Percentiles rank a stretch among this genome's conserved stretches.
These are phyloP conservation scores for Coregonus ussuriensis DNA, from an alignment of 2,797 vertebrate genomes.

Conservation along the genomic window DNA sequence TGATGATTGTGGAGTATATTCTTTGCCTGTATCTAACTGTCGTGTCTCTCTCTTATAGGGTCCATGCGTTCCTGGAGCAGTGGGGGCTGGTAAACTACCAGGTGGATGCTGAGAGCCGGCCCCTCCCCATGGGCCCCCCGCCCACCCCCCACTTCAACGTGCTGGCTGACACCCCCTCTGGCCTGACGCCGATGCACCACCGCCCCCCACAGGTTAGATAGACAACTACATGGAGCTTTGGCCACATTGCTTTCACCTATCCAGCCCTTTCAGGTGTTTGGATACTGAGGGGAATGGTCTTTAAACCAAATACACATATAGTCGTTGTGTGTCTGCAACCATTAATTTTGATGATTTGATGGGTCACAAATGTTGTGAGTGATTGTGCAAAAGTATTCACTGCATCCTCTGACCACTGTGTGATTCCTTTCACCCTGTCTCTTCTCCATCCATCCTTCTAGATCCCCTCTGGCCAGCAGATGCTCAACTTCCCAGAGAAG, in stretches of 20 bases:
- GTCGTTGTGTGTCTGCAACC: too few relatives aligned
- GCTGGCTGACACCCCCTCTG: constrained; percentile 92
- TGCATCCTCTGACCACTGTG: neutral
- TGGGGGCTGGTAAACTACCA: constrained; percentile 99
- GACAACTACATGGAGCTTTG: neutral
- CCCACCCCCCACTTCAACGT: constrained; percentile 97
- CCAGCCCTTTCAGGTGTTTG: neutral
- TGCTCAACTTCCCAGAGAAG: constrained; percentile 92
- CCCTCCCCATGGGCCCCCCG: constrained; percentile 94
- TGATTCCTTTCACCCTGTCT: neutral
- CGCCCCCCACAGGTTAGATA: constrained; percentile 86
- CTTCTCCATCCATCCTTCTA: constrained; percentile 43
- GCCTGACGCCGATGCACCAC: constrained; percentile 92
- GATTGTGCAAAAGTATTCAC: neutral
- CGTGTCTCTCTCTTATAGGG: constrained; percentile 67
- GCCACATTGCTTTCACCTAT: neutral
- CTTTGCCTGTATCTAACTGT: neutral
- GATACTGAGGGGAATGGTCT: neutral
- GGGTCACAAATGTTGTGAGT: neutral
- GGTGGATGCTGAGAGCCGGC: constrained; percentile 93
- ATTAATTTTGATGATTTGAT: neutral
- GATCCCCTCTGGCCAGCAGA: constrained; percentile 90
- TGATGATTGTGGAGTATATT: neutral
- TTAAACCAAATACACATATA: too few relatives aligned
- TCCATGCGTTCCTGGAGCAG: constrained; percentile 96